phyloP scores from a whole-genome alignment of 92 coral and sea anemone species.

The Montipora capitata region DNA sequence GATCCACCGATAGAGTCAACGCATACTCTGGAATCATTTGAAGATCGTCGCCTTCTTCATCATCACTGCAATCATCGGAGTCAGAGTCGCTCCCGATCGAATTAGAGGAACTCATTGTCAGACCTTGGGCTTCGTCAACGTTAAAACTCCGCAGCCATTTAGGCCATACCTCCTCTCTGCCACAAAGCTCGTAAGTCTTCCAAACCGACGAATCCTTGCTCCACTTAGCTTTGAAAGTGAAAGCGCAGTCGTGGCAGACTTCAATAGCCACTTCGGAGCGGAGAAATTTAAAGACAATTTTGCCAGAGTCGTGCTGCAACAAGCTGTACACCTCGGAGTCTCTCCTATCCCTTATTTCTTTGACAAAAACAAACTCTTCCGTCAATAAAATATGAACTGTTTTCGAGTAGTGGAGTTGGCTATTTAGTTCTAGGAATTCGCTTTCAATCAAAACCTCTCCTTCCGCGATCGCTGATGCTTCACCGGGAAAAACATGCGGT shows the following conservation, averaged over 20 bases:
- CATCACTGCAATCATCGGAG: conserved; percentile 81
- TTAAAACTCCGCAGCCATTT: conserved; percentile 79
- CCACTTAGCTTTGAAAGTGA: conserved; percentile 93
- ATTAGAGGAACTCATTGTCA: conserved; percentile 44
- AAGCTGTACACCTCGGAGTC: conserved; percentile 77
- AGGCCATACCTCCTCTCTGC: conserved; percentile 82
- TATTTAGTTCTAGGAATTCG: conserved; percentile 87
- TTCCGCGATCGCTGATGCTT: conserved; percentile 49
- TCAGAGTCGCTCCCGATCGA: conserved; percentile 75
- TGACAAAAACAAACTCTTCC: conserved; percentile 88
- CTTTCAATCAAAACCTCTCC: conserved; percentile 91
- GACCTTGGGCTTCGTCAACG: conserved; percentile 36
- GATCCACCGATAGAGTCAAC: conserved; percentile 84
- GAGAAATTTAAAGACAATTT: conserved; percentile 74
- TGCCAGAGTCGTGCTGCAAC: conserved; percentile 87
- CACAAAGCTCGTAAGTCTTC: conserved; percentile 90
- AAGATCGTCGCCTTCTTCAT: conserved; percentile 78
- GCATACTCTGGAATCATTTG: conserved; percentile 80
- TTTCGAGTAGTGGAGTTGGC: conserved; percentile 81
- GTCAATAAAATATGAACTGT: conserved; percentile 89
- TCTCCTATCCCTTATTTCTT: conserved; percentile 76
- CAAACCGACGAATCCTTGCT: conserved; percentile 61
- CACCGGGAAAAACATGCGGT: conserved; percentile 17
- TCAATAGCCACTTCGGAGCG: conserved; percentile 84
- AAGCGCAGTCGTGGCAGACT: conserved; percentile 82